Conservation (phyloP, 2,113 vertebrate genomes). For the Sebastes fasciatus region DNA sequence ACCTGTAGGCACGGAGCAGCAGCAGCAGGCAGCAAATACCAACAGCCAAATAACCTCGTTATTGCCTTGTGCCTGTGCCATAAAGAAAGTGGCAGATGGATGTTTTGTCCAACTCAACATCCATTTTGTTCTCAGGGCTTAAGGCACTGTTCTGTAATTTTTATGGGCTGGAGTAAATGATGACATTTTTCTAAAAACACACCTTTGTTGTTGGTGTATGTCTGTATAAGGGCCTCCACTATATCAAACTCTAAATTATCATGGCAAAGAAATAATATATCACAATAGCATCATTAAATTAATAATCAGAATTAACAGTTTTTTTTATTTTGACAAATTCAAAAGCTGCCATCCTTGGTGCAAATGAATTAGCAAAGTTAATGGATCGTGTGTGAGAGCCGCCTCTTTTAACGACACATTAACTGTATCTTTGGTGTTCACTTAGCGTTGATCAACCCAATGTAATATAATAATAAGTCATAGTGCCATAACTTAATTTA, state of each 20-base stretch:
- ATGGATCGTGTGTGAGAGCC: background rate
- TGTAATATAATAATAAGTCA: background rate
- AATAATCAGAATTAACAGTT: too few species aligned
- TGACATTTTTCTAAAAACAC: constrained; percentile 47
- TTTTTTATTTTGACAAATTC: background rate
- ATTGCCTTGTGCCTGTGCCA: constrained; percentile 73
- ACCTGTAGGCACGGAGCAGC: constrained; percentile 74
- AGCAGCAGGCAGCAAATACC: constrained; percentile 72
- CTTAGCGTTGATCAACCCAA: background rate
- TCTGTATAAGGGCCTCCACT: background rate
- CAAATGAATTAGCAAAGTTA: background rate
- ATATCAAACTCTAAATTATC: background rate
- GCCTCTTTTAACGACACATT: background rate
- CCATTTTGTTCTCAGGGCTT: constrained; percentile 72
- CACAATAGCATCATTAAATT: background rate
- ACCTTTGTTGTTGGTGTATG: constrained; percentile 20
- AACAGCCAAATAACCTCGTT: constrained; percentile 77
- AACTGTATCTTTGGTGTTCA: background rate
- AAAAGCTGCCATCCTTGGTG: background rate
- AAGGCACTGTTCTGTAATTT: constrained; percentile 68
- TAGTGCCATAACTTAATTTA: background rate
- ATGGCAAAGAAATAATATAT: background rate
- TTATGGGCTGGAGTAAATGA: constrained; percentile 46
- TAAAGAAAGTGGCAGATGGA: constrained; percentile 73
- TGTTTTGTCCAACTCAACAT: constrained; percentile 73